Evolutionary conservation across 2,113 vertebrate species (phyloP).

Genomic region (Tringa solitaria): DNA sequence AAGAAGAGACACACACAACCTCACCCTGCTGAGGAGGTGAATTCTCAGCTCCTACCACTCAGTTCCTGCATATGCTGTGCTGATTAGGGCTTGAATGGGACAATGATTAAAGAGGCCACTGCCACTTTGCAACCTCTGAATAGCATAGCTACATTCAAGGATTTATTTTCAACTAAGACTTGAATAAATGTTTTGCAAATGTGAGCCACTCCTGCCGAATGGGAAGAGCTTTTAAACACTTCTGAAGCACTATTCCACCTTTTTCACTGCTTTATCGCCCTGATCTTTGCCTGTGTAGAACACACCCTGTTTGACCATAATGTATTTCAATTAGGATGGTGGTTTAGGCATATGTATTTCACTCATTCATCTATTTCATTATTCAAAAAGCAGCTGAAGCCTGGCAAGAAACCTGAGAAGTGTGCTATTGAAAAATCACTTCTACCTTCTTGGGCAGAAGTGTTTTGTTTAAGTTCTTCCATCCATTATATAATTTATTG

Average conservation of each 20-base stretch:
- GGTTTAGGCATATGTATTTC: neutral
- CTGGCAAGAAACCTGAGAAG: constrained; percentile 1
- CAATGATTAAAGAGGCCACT: constrained; percentile 71
- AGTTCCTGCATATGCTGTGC: constrained; percentile 37
- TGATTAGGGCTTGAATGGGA: constrained; percentile 72
- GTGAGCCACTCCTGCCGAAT: constrained; percentile 49
- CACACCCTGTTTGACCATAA: constrained; percentile 6
- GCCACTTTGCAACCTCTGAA: constrained; percentile 49
- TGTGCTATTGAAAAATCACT: constrained; percentile 2
- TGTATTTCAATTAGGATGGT: constrained; percentile 1
- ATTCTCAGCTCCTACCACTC: constrained; percentile 42
- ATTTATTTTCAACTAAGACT: constrained; percentile 68
- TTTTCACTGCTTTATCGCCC: neutral
- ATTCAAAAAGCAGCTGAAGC: constrained; percentile 1
- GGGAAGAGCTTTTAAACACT: constrained; percentile 49
- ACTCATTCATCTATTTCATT: constrained; percentile 39
- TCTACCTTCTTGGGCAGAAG: neutral
- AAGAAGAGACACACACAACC: constrained; percentile 10
- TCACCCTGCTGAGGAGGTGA: constrained; percentile 43
- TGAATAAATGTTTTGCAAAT: constrained; percentile 76
- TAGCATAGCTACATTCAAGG: constrained; percentile 41
- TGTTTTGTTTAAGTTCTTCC: constrained; percentile 20
- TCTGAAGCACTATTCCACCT: constrained; percentile 16
- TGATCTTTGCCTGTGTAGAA: neutral
- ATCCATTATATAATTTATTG: neutral